These are phyloP conservation scores for Oophaga sylvatica DNA, from an alignment of 2,797 vertebrate species.

Conservation along the genomic window DNA sequence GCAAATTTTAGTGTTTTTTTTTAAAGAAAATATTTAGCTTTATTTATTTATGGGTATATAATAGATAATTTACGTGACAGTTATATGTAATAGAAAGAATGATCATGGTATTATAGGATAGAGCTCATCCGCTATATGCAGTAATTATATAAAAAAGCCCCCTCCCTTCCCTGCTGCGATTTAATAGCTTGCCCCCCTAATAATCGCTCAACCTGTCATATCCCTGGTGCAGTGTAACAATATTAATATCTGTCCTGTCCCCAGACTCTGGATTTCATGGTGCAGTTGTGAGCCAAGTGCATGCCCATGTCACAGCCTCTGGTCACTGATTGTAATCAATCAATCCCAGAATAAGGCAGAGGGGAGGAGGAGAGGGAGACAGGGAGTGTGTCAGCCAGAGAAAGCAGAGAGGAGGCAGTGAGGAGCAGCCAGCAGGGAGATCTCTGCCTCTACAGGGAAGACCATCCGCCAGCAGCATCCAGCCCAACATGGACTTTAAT, in stretches of 20 bases:
- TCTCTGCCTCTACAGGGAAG: slow-evolving; percentile 53
- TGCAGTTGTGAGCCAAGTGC: slow-evolving; percentile 74
- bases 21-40: too few species aligned
- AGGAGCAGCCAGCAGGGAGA: slow-evolving; percentile 52
- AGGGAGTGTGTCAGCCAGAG: slow-evolving; percentile 63
- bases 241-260: slow-evolving; percentile 32
- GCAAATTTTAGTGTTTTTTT: neutral
- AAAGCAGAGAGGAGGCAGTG: slow-evolving; percentile 41
- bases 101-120: neutral
- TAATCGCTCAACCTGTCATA: slow-evolving; percentile 34
- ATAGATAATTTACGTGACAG: neutral
- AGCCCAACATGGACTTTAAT: slow-evolving; percentile 58
- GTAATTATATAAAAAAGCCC: neutral
- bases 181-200: slow-evolving; percentile 19
- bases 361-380: slow-evolving; percentile 66
- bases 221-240: slow-evolving; percentile 27
- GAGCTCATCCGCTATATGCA: neutral
- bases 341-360: slow-evolving; percentile 63
- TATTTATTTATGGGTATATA: too few species aligned
- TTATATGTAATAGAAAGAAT: neutral
- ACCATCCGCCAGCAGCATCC: slow-evolving; percentile 52
- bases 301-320: slow-evolving; percentile 75
- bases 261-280: slow-evolving; percentile 36
- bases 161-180: neutral
- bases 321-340: slow-evolving; percentile 76